These are phyloP conservation scores for Alcis repandata DNA, from an alignment of 2,888 invertebrate species.

Conservation along the genomic window DNA sequence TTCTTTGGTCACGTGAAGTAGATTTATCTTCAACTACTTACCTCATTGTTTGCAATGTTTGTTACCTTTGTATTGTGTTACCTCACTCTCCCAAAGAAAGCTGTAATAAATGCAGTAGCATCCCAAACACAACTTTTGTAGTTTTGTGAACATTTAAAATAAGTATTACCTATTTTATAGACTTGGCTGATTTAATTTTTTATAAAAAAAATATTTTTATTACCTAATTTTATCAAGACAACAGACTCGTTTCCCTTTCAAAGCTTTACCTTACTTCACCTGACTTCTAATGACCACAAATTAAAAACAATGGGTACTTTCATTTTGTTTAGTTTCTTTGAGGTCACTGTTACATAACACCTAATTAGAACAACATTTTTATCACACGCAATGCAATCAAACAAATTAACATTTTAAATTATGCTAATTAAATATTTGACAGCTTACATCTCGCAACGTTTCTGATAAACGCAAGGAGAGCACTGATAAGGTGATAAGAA, in stretches of 20 bases:
- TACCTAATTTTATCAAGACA: too few relatives aligned
- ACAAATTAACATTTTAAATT: conserved; percentile 18
- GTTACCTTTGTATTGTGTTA: not conserved
- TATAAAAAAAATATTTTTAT: too few relatives aligned
- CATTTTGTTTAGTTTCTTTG: too few relatives aligned
- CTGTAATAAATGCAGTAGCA: not conserved
- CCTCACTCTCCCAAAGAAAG: not conserved
- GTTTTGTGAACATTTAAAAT: not conserved
- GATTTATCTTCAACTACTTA: conserved; percentile 39
- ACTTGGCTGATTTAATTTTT: too few relatives aligned
- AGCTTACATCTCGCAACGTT: conserved; percentile 27
- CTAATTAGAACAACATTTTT: not conserved
- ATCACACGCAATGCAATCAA: not conserved
- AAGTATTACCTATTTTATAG: too few relatives aligned
- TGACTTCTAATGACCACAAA: too few relatives aligned
- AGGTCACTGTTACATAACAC: too few relatives aligned
- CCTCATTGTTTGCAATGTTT: conserved; percentile 34
- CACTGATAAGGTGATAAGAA: conserved; percentile 48
- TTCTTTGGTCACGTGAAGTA: conserved; percentile 36
- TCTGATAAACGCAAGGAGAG: conserved; percentile 34
- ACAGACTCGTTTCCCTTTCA: too few relatives aligned
- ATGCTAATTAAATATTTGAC: conserved; percentile 43
- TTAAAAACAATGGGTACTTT: too few relatives aligned
- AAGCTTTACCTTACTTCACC: too few relatives aligned
- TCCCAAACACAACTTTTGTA: not conserved